Evolutionary conservation across 2,888 invertebrate species (phyloP).

Genomic region (Philhelius pedissequus): DNA sequence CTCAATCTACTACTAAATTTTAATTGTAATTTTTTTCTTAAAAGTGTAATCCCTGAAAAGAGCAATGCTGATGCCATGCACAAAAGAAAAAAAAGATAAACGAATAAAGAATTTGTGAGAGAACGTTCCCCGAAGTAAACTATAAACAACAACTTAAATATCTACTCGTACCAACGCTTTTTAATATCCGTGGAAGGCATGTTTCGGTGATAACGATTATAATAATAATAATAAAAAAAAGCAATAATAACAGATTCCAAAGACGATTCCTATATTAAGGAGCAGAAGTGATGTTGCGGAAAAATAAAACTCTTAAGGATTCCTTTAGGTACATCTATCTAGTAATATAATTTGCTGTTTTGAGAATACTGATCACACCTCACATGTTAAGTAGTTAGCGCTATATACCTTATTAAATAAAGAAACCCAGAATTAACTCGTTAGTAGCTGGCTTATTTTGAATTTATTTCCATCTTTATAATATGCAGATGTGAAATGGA

Average conservation of each 20-base stretch:
- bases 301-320: background rate
- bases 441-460: too few species aligned
- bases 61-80: background rate
- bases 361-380: too few species aligned
- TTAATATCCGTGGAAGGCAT: conserved; percentile 55
- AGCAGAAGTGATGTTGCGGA: background rate
- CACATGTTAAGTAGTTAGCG: too few species aligned
- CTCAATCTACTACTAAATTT: background rate
- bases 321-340: too few species aligned
- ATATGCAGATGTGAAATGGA: too few species aligned
- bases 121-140: conserved; percentile 18
- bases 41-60: background rate
- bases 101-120: background rate
- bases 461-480: too few species aligned
- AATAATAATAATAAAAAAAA: conserved; percentile 54
- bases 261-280: conserved; percentile 11
- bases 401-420: too few species aligned
- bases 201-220: conserved; percentile 48
- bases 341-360: too few species aligned
- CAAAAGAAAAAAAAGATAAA: background rate
- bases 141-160: conserved; percentile 51
- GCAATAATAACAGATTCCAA: conserved; percentile 41
- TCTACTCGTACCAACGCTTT: conserved; percentile 37
- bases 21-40: background rate
- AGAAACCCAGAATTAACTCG: too few species aligned